These are phyloP conservation scores for Shargacucullia verbasci DNA, from an alignment of 2,888 invertebrate genomes.

Conservation along the genomic window DNA sequence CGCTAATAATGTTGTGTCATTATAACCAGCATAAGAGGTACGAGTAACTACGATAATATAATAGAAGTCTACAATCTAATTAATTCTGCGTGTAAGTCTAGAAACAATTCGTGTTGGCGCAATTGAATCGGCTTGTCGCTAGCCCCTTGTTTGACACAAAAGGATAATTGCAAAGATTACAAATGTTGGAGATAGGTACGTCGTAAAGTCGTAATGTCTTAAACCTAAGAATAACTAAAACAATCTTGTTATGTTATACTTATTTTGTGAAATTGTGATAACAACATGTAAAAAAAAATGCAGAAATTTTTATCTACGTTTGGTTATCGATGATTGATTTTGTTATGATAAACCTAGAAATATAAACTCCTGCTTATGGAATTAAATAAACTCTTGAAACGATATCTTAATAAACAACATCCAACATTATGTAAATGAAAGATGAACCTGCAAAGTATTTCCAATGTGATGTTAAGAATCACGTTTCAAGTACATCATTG, in stretches of 20 bases:
- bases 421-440: conserved; percentile 11
- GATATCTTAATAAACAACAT: no score
- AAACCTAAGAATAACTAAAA: no score
- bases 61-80: conserved; percentile 70
- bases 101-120: conserved; percentile 67
- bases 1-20: conserved; percentile 32
- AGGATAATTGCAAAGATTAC: conserved; percentile 61
- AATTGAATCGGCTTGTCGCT: conserved; percentile 71
- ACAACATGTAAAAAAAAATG: no score
- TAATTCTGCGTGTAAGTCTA: conserved; percentile 67
- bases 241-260: no score
- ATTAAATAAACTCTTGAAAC: no score
- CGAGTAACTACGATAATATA: conserved; percentile 43
- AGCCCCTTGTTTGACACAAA: conserved; percentile 59
- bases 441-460: conserved; percentile 33
- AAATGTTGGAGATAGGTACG: conserved; percentile 20
- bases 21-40: conserved; percentile 28
- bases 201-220: background rate
- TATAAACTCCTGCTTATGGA: no score
- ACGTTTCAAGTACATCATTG: conserved; percentile 28
- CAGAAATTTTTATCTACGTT: no score
- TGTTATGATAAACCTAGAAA: no score
- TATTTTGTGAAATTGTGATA: no score
- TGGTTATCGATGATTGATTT: no score
- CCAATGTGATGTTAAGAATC: conserved; percentile 24